phyloP scores from a whole-genome alignment of 2,113 vertebrate genomes.

The Anguilla rostrata region DNA sequence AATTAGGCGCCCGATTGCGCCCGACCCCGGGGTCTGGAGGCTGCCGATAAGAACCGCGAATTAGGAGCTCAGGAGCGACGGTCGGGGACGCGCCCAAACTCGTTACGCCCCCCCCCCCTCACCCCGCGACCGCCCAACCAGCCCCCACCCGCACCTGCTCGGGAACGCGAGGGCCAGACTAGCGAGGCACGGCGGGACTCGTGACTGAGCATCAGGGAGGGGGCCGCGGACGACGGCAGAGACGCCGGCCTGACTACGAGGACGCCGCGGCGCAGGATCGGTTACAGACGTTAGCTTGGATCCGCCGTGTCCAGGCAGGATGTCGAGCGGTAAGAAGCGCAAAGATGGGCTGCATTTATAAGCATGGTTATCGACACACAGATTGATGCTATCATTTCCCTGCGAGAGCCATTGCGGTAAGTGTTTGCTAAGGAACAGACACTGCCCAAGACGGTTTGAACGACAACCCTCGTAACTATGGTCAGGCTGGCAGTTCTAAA shows the following conservation, averaged over 20 bases:
- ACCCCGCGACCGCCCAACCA: not conserved
- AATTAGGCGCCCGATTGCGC: constrained; percentile 65
- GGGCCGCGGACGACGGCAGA: not conserved
- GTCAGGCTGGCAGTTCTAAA: not conserved
- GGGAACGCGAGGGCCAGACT: not conserved
- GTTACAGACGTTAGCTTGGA: not conserved
- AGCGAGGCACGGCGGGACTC: no score
- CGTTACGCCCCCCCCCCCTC: not conserved
- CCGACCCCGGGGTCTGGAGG: constrained; percentile 68
- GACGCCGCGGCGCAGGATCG: not conserved
- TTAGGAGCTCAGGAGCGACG: not conserved
- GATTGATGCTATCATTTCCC: no score
- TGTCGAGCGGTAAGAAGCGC: not conserved
- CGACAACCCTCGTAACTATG: no score
- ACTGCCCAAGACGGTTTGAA: no score
- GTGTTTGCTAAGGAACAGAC: no score
- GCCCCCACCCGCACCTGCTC: not conserved
- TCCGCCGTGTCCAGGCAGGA: not conserved
- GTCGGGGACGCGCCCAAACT: not conserved
- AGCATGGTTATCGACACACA: no score
- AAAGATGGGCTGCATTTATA: no score
- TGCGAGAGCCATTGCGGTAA: no score
- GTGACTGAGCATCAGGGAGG: not conserved
- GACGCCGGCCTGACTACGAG: not conserved
- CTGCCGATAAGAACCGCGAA: constrained; percentile 53